Base-by-base conservation (phyloP, 2,888 invertebrate species). In the Scaptomyza tumidula region DNA sequence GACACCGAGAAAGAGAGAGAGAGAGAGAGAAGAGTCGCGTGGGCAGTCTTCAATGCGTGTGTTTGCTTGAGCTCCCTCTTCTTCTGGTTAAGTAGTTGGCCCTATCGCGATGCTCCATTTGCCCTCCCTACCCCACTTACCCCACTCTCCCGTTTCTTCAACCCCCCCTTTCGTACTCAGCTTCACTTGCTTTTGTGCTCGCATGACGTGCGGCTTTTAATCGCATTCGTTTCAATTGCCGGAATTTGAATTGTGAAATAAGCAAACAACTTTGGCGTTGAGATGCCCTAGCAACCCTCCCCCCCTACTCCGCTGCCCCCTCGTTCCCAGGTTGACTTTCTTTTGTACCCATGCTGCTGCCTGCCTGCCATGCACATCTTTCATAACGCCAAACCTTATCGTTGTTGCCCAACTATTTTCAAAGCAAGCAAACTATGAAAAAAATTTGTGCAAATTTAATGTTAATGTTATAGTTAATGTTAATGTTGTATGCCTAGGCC, bases 141-240 rank as follows among this genome's bases (percentile, higher is more conserved):
- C 13, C 37, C n/a, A 37, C 29, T 16, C 33, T 35, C 13, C 33
- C 14, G 39, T 19, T 14, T 41, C 37, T n/a, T n/a, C n/a, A n/a
- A n/a, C 19, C 33, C 39, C 13, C 33, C 14, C 41, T 19, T 14
- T 41, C 37, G 11, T 14, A 3, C 11, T 9, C 33, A 57, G 54
- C 65, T 29, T 62, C 62, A 39, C 45, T 39, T 53, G 29, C 39
- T 74, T 33, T 60, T 45, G 41, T 59, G 63, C 62, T 63, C 53
- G 75, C 75, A 76, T 78, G 87, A 84, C 85, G 71, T 75, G 89
- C 73, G 73, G 71, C 87, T 88, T 85, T 88, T 88, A 86, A 88
- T 89, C 85, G 88, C 85, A 87, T 88, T 88, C 89, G 87, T 71
- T 83, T 87, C 84, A 88, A 84, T 88, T 88, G 84, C 78, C 81